A percentile compares a stretch with the other conserved stretches of the same genome.
phyloP scores from a whole-genome alignment of 2,797 vertebrate species.

The Megalops cyprinoides region DNA sequence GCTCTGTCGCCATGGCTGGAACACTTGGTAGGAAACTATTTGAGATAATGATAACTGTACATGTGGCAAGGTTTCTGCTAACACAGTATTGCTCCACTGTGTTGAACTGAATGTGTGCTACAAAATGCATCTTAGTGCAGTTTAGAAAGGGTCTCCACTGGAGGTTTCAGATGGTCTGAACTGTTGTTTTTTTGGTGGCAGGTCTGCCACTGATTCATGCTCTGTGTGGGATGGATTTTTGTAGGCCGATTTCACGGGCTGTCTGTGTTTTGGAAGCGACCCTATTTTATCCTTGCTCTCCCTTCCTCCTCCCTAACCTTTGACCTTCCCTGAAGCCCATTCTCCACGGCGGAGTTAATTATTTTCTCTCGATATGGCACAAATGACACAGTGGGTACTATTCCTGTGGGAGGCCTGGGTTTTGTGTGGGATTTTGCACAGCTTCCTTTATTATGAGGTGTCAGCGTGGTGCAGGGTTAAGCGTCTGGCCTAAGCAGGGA shows the following conservation, averaged over 20 bases:
- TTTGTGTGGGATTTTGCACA: too few relatives aligned
- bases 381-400: too few relatives aligned
- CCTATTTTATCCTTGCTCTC: neutral
- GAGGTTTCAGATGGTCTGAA: neutral
- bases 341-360: too few relatives aligned
- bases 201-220: neutral
- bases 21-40: neutral
- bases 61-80: too few relatives aligned
- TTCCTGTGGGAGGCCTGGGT: too few relatives aligned
- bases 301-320: too few relatives aligned
- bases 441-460: too few relatives aligned
- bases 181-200: neutral
- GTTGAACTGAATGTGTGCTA: neutral
- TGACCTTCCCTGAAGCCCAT: too few relatives aligned
- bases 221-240: neutral
- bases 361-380: too few relatives aligned
- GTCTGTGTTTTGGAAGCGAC: neutral
- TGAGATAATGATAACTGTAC: too few relatives aligned
- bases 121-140: neutral
- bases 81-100: neutral
- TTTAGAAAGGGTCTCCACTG: neutral
- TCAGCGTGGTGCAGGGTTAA: too few relatives aligned
- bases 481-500: too few relatives aligned
- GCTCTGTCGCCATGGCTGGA: neutral
- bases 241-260: neutral